A percentile compares a stretch with the other conserved stretches of the same genome.
Evolutionary conservation across 2,113 vertebrate genomes (phyloP).

Genomic region (Siphamia tubifer): DNA sequence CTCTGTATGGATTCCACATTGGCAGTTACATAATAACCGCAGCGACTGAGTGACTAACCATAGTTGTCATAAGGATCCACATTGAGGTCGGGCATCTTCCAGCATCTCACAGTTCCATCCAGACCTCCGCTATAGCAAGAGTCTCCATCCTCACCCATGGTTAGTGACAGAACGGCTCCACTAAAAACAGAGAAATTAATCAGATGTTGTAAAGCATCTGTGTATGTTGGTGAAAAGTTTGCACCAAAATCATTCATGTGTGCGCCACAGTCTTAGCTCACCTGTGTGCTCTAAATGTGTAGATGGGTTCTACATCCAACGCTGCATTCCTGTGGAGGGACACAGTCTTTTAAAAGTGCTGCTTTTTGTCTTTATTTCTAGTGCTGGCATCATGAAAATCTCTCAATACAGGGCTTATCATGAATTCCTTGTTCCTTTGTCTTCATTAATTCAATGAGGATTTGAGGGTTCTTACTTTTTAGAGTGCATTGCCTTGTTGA

Average conservation of each 20-base stretch:
- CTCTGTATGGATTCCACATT: not conserved
- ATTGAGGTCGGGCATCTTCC: conserved; percentile 90
- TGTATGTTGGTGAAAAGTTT: not conserved
- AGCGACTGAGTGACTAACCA: conserved; percentile 68
- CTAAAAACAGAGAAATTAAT: conserved; percentile 59
- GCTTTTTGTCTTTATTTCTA: not conserved
- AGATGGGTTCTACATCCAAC: conserved; percentile 90
- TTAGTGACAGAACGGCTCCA: conserved; percentile 86
- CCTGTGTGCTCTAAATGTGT: conserved; percentile 92
- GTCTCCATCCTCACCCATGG: conserved; percentile 83
- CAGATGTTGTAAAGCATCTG: not conserved
- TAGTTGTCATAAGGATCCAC: conserved; percentile 92
- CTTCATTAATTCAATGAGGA: not conserved
- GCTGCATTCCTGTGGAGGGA: conserved; percentile 82
- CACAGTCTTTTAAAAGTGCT: not conserved
- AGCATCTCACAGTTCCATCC: conserved; percentile 84
- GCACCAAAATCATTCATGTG: not conserved
- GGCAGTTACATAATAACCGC: not conserved
- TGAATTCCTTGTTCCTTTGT: not conserved
- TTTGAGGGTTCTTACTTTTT: conserved; percentile 83
- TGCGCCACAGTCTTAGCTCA: conserved; percentile 47
- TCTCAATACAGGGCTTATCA: too few relatives aligned
- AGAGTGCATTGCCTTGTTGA: conserved; percentile 89
- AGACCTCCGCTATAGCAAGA: conserved; percentile 87
- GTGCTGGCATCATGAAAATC: too few relatives aligned